Conservation (phyloP, 2,797 vertebrate genomes). For the Danio aesculapii region DNA sequence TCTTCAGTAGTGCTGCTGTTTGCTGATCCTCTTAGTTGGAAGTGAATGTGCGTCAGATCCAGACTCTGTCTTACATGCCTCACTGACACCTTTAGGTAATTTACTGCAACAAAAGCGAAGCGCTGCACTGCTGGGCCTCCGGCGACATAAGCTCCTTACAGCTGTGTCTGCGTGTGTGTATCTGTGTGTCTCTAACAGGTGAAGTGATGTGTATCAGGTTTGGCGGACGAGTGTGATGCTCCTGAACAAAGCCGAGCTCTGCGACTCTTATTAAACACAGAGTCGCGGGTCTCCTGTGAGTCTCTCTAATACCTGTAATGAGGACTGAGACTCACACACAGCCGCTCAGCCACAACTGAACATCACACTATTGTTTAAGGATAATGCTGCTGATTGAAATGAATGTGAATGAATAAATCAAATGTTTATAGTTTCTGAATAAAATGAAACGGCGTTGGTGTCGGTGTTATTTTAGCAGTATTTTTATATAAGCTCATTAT, state of each 20-base stretch:
- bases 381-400: neutral
- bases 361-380: neutral
- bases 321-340: too few species aligned
- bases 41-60: neutral
- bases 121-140: neutral
- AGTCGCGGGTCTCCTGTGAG: neutral
- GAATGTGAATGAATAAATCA: neutral
- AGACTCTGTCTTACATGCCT: neutral
- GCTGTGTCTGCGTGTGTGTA: neutral
- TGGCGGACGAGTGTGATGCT: neutral
- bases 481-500: neutral
- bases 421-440: neutral
- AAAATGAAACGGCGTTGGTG: neutral
- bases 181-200: neutral
- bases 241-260: neutral
- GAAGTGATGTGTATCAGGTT: neutral
- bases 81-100: neutral
- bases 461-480: neutral
- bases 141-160: neutral
- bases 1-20: neutral
- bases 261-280: neutral
- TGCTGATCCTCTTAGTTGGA: conserved; percentile 17
- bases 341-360: too few species aligned
- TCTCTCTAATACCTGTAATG: neutral
- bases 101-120: conserved; percentile 1